phyloP scores from a whole-genome alignment of 2,888 invertebrate species.

The Apantesis nais region DNA sequence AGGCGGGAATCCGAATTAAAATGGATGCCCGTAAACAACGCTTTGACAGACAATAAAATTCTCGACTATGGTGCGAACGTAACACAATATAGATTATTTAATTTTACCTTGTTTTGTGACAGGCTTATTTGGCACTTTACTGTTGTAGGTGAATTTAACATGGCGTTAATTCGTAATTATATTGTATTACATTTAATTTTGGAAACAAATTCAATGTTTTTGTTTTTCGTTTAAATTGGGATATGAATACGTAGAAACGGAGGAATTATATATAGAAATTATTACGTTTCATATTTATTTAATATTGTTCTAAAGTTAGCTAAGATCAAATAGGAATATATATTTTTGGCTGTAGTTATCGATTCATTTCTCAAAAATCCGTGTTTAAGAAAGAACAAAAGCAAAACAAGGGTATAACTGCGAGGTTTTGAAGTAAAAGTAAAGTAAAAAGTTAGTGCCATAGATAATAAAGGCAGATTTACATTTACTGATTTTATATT shows the following conservation, averaged over 20 bases:
- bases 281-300: not conserved
- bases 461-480: too few relatives aligned
- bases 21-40: conserved; percentile 58
- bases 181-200: not conserved
- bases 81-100: conserved; percentile 58
- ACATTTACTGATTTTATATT: too few relatives aligned
- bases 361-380: too few relatives aligned
- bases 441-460: too few relatives aligned
- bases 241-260: not conserved
- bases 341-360: too few relatives aligned
- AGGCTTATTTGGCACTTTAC: conserved; percentile 38
- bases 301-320: too few relatives aligned
- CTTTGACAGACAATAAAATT: conserved; percentile 62
- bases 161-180: not conserved
- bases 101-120: conserved; percentile 53
- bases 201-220: not conserved
- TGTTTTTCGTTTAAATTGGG: not conserved
- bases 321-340: too few relatives aligned
- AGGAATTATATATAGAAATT: not conserved
- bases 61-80: conserved; percentile 58
- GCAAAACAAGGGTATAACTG: too few relatives aligned
- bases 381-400: too few relatives aligned
- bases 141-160: conserved; percentile 28
- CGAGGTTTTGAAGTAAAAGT: not conserved
- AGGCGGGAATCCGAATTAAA: conserved; percentile 69